Base-by-base conservation (phyloP, 2,113 vertebrate genomes). In the Corythaeola cristata region DNA sequence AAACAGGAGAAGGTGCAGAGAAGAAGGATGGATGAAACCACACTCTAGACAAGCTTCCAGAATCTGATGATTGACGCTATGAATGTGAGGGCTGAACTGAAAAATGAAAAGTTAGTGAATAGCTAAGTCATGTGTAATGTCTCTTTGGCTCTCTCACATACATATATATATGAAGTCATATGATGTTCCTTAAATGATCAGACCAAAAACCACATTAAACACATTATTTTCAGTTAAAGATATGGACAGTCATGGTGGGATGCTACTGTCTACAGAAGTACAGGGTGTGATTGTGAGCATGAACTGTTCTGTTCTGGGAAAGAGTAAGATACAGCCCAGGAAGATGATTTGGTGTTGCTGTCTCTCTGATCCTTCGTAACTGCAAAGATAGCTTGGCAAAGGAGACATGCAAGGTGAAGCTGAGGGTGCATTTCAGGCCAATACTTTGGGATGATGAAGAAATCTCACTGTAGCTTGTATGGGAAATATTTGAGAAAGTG, bases 401-500 rank as follows among this genome's bases (percentile, higher is more conserved):
- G 17, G 44, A 92, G 58, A 87, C 19, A 21, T 56, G 24, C 62
- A 89, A 95, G 85, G 85, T 93, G 71, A 94, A 93, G 71, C 53
- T 76, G 35, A 60, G 84, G 82, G 89, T 79, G 93, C 82, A 91
- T 91, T 96, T 96, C 74, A 95, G 90, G 82, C 78, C 71, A 12
- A 62, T 69, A n/a, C 19, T 96, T 68, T 33, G 37, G 37, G 63
- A 33, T 26, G 59, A 76, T 74, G 82, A 83, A 93, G 74, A 79
- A 79, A 95, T 85, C 44, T 88, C 68, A n/a, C 26, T 67, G 28
- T n/a, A 85, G 59, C n/a, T 76, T 88, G 15, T 76, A 71, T 95
- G 77, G 87, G 89, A 97, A 96, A 91, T 82, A 85, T 67, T 90
- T 80, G 55, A 90, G 90, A 89, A 96, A 90, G 90, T 94, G 89